phyloP scores from a whole-genome alignment of 92 coral and sea anemone genomes.

The Virgularia gustaviana region DNA sequence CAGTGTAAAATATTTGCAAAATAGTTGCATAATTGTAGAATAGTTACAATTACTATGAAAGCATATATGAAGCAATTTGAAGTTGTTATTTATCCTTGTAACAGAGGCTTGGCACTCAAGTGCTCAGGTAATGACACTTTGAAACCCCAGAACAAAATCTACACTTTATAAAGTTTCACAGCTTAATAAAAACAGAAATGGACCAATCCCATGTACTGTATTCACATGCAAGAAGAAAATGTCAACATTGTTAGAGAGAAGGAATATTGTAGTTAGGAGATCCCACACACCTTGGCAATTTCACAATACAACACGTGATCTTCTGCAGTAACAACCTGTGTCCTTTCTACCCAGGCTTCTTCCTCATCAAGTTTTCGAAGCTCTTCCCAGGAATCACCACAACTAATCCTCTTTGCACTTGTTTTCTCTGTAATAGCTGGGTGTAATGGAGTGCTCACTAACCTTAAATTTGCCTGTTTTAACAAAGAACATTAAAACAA shows the following conservation, averaged over 20 bases:
- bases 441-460: conserved; percentile 15
- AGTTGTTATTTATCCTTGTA: too few relatives aligned
- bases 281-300: conserved; percentile 62
- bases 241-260: background rate
- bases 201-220: background rate
- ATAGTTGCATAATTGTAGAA: too few relatives aligned
- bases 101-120: too few relatives aligned
- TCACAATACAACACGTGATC: conserved; percentile 69
- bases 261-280: background rate
- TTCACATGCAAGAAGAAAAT: background rate
- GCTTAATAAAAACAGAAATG: background rate
- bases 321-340: conserved; percentile 85
- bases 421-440: background rate
- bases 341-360: conserved; percentile 90
- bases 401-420: too few relatives aligned
- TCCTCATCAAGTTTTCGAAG: conserved; percentile 86
- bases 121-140: too few relatives aligned
- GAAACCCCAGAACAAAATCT: too few relatives aligned
- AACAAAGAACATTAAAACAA: too few relatives aligned
- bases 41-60: too few relatives aligned
- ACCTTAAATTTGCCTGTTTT: too few relatives aligned
- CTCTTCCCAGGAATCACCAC: conserved; percentile 78
- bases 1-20: too few relatives aligned
- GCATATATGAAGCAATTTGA: too few relatives aligned
- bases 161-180: background rate